Percentiles rank a stretch among this genome's conserved stretches.
Evolutionary conservation across 2,888 invertebrate species (phyloP).

Genomic region (Carterocephalus palaemon): DNA sequence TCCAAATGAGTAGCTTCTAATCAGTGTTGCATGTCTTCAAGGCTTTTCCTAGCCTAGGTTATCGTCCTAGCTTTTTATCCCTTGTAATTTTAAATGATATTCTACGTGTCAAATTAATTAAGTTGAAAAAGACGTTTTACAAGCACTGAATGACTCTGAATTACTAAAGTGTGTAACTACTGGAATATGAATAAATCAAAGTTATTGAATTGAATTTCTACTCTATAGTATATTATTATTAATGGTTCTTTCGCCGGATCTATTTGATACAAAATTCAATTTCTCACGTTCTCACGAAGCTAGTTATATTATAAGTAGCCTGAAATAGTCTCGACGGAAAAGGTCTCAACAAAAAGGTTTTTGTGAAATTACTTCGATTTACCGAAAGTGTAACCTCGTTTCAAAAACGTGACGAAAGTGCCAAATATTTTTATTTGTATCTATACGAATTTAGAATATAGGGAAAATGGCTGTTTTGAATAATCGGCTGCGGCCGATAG

Average conservation of each 20-base stretch:
- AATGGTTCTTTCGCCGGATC: background rate
- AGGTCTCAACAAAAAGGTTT: background rate
- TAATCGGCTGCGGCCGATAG: conserved; percentile 8
- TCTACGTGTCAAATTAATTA: background rate
- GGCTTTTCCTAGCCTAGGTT: no score
- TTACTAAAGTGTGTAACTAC: no score
- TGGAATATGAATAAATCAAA: no score
- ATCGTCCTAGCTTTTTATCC: no score
- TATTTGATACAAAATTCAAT: conserved; percentile 4
- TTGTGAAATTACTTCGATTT: background rate
- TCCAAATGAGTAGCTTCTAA: no score
- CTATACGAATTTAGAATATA: conserved; percentile 18
- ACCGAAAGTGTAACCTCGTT: background rate
- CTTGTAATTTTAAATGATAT: no score
- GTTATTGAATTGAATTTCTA: no score
- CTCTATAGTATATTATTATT: no score
- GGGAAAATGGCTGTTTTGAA: conserved; percentile 19
- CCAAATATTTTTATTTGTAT: conserved; percentile 21
- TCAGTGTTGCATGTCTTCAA: no score
- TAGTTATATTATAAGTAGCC: background rate
- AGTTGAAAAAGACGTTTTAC: no score
- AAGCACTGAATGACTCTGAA: no score
- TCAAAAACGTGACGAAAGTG: no score
- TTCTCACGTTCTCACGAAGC: background rate
- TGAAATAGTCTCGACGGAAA: background rate